Conservation (phyloP, 2,113 vertebrate species). For the Neolamprologus sp. region DNA sequence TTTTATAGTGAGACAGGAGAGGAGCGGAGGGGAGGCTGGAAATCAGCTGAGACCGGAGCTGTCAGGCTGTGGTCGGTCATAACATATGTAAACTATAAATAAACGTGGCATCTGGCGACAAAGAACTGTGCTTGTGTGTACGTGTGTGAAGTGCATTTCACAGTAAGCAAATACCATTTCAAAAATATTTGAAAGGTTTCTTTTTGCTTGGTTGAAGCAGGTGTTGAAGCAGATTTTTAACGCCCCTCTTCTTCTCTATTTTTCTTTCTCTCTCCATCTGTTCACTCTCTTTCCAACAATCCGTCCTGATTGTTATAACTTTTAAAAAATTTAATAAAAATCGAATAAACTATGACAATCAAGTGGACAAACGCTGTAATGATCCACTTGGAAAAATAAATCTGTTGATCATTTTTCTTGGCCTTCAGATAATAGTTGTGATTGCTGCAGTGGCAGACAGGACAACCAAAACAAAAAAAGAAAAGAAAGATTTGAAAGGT, state of each 20-base stretch:
- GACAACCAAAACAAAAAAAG: neutral
- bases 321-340: neutral
- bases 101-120: too few species aligned
- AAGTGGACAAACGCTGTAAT: neutral
- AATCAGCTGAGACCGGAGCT: too few species aligned
- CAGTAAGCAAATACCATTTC: neutral
- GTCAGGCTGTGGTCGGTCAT: too few species aligned
- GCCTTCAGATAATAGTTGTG: neutral
- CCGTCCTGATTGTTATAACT: neutral
- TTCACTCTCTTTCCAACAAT: neutral
- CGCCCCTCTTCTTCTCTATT: neutral
- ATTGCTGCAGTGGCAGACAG: neutral
- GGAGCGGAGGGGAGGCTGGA: too few species aligned
- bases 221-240: neutral
- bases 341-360: neutral
- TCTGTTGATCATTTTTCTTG: neutral
- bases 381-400: neutral
- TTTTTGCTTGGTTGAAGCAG: neutral
- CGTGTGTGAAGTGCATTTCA: too few species aligned
- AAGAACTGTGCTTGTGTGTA: too few species aligned
- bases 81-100: too few species aligned
- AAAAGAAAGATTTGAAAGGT: neutral
- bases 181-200: neutral
- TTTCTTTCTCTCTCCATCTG: neutral
- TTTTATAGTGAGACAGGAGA: too few species aligned